A percentile compares a stretch with the other conserved stretches of the same genome.
Evolutionary conservation across 2,888 invertebrate genomes (phyloP).

Genomic region (Pseudeuparius sepicola): DNA sequence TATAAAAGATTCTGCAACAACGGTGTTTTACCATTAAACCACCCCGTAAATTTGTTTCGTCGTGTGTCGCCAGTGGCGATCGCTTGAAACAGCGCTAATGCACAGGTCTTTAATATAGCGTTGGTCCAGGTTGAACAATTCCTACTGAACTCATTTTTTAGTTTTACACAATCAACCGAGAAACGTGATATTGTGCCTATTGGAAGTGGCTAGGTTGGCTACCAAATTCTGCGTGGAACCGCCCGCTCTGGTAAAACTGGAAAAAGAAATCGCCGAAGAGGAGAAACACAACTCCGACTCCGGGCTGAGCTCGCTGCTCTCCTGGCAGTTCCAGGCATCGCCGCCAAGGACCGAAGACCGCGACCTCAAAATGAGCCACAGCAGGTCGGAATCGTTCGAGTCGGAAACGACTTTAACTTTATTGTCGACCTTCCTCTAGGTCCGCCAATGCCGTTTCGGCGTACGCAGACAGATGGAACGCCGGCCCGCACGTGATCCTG

Average conservation of each 20-base stretch:
- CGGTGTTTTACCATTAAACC: no score
- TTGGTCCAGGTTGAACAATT: no score
- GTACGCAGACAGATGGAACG: constrained; percentile 30
- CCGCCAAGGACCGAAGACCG: constrained; percentile 37
- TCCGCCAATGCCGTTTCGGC: constrained; percentile 37
- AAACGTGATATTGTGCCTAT: constrained; percentile 72
- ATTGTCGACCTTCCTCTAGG: constrained; percentile 22
- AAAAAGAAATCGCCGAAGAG: constrained; percentile 77
- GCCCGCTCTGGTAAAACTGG: constrained; percentile 70
- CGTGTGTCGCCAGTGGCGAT: no score
- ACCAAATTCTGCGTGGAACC: constrained; percentile 71
- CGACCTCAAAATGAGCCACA: constrained; percentile 43
- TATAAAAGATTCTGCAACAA: no score
- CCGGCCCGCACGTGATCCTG: constrained; percentile 31
- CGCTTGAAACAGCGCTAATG: no score
- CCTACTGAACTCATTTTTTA: no score
- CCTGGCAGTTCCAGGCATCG: constrained; percentile 59
- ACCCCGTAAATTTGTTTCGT: no score
- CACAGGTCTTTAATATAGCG: no score
- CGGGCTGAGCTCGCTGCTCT: constrained; percentile 50
- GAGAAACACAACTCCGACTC: constrained; percentile 54
- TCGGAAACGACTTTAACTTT: constrained; percentile 1
- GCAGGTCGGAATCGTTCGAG: constrained; percentile 37
- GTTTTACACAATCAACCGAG: constrained; percentile 77
- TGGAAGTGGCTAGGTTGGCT: constrained; percentile 77